These are phyloP conservation scores for Apostichopus leukothele DNA, from an alignment of 53 echinoderm and acorn worm species.

Conservation along the genomic window DNA sequence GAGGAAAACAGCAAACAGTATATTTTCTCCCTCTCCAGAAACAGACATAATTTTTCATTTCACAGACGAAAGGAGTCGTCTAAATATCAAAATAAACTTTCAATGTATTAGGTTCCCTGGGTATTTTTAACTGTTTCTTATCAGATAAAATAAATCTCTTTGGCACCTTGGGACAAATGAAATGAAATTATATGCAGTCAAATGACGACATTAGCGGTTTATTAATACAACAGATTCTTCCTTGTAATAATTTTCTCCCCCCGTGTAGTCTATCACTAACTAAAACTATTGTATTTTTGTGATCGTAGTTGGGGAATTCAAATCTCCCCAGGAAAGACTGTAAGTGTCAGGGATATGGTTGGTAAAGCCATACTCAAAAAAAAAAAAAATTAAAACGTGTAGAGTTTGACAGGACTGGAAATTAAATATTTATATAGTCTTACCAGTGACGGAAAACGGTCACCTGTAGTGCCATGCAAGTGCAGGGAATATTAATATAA, in stretches of 20 bases:
- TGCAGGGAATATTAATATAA: not conserved
- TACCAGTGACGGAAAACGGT: not conserved
- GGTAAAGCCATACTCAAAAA: not conserved
- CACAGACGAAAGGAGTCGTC: no score
- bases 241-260: not conserved
- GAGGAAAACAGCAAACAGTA: no score
- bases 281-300: not conserved
- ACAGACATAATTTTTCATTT: no score
- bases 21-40: no score
- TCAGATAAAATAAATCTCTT: not conserved
- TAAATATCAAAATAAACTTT: no score
- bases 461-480: not conserved
- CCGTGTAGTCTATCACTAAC: not conserved
- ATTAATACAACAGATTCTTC: not conserved
- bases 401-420: constrained; percentile 1
- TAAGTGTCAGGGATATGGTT: constrained; percentile 3
- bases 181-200: not conserved
- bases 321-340: constrained; percentile 1
- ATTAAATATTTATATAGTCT: not conserved
- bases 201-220: constrained; percentile 4
- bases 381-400: not conserved
- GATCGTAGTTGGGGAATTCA: not conserved
- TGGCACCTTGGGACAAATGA: not conserved
- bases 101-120: not conserved
- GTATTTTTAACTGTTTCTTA: not conserved